Percentiles rank a stretch among this genome's conserved stretches.
These are phyloP conservation scores for Gobio gobio DNA, from an alignment of 2,113 vertebrate species.

Conservation along the genomic window DNA sequence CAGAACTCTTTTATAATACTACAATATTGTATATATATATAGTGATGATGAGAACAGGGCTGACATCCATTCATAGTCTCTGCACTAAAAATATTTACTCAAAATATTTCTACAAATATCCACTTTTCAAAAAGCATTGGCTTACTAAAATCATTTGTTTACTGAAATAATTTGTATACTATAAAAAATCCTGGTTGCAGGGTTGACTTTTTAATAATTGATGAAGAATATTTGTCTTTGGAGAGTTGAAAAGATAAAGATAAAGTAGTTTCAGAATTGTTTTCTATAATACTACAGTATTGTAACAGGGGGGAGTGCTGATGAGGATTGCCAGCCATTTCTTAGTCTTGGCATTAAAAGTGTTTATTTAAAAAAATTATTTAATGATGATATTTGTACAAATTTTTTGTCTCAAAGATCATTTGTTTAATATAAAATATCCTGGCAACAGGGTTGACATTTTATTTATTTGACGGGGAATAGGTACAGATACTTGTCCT, in stretches of 20 bases:
- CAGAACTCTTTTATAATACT: neutral
- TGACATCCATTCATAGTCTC: neutral
- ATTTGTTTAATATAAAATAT: neutral
- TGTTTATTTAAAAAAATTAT: neutral
- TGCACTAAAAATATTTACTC: neutral
- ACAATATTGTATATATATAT: neutral
- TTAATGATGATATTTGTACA: too few species aligned
- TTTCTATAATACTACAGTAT: neutral
- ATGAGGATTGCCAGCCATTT: neutral
- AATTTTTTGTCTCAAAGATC: too few species aligned
- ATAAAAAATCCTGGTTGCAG: neutral
- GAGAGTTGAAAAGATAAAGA: neutral
- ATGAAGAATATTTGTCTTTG: neutral
- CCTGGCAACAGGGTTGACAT: neutral
- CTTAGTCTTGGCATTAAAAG: neutral
- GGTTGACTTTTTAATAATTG: neutral
- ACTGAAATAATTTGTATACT: too few species aligned
- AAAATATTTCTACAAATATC: too few species aligned
- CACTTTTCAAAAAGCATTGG: neutral
- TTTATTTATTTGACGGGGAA: too few species aligned
- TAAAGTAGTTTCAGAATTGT: neutral
- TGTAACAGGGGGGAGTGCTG: neutral
- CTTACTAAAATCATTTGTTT: neutral
- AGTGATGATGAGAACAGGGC: neutral
- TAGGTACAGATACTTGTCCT: neutral